These are phyloP conservation scores for Heliconius hortense DNA, from an alignment of 2,888 invertebrate genomes.

Conservation along the genomic window DNA sequence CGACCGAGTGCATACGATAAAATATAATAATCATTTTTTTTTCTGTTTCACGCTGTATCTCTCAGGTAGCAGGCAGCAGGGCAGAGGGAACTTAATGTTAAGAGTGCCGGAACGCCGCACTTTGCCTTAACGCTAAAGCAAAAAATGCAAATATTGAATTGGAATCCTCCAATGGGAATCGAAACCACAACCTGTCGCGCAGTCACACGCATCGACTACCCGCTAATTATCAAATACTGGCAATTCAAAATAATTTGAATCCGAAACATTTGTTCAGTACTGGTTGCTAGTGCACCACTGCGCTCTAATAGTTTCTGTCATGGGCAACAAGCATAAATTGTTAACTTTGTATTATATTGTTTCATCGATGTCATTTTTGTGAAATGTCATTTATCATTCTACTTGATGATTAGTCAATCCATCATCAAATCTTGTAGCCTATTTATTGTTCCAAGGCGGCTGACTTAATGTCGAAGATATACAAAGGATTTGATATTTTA, in stretches of 20 bases:
- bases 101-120: too few species aligned
- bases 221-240: not conserved
- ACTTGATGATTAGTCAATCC: constrained; percentile 32
- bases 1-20: not conserved
- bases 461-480: too few species aligned
- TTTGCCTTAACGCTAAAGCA: too few species aligned
- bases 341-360: constrained; percentile 3
- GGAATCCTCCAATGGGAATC: too few species aligned
- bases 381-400: constrained; percentile 20
- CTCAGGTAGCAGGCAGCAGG: too few species aligned
- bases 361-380: constrained; percentile 14
- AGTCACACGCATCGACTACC: too few species aligned
- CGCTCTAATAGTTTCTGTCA: not conserved
- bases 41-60: too few species aligned
- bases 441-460: constrained; percentile 34
- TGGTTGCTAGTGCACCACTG: not conserved
- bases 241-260: not conserved
- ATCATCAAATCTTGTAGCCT: not conserved
- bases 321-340: not conserved
- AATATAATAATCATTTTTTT: not conserved
- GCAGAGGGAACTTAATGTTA: too few species aligned
- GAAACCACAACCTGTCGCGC: too few species aligned
- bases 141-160: too few species aligned
- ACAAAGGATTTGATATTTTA: too few species aligned
- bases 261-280: not conserved